phyloP scores from a whole-genome alignment of 1,140 invertebrate genomes.

The Chionoecetes opilio region DNA sequence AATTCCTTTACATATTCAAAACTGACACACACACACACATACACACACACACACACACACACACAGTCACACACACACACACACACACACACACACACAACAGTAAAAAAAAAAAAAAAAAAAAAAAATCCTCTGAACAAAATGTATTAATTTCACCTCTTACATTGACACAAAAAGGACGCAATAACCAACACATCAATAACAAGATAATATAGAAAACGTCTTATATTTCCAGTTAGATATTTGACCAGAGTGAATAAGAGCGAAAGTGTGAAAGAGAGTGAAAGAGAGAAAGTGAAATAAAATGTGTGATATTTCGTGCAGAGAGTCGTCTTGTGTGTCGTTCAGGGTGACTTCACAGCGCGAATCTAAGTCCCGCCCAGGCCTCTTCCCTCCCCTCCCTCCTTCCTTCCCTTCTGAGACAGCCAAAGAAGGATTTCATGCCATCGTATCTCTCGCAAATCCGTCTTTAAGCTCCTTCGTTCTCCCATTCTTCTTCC shows the following conservation, averaged over 20 bases:
- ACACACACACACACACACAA: no score
- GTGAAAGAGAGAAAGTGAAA: not conserved
- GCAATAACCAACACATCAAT: no score
- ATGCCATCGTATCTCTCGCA: not conserved
- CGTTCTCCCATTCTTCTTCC: not conserved
- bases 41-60: no score
- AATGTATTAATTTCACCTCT: no score
- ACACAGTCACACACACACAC: no score
- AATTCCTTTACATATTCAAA: no score
- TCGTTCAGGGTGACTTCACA: not conserved
- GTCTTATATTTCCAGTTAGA: no score
- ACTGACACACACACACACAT: no score
- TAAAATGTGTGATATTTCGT: not conserved
- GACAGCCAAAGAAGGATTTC: not conserved
- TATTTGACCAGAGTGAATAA: not conserved
- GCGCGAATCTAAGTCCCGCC: not conserved
- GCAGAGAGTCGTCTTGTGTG: not conserved
- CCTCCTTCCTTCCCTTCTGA: not conserved
- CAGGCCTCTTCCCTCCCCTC: not conserved
- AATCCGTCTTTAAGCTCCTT: not conserved
- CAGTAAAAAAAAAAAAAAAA: no score
- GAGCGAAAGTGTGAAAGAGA: not conserved
- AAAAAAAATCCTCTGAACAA: no score
- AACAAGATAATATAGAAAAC: no score
- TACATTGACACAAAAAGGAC: no score